phyloP scores from a whole-genome alignment of 2,797 vertebrate genomes.

The Poeciliopsis turneri region DNA sequence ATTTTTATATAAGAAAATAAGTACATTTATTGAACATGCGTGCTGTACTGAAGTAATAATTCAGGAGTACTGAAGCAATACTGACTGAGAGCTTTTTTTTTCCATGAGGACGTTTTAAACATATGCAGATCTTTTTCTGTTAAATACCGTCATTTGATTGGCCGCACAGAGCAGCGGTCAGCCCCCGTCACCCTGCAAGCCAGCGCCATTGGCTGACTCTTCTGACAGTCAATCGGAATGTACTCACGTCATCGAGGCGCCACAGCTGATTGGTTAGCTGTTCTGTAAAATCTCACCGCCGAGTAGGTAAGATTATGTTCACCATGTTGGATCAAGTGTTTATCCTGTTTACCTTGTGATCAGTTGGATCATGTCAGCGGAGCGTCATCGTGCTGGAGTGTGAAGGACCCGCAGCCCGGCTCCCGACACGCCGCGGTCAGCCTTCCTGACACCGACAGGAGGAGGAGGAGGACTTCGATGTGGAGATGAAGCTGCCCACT shows the following conservation, averaged over 20 bases:
- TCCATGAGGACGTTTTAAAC: neutral
- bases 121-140: neutral
- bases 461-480: conserved; percentile 44
- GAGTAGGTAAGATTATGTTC: conserved; percentile 44
- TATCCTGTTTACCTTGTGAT: conserved; percentile 35
- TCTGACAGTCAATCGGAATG: conserved; percentile 63
- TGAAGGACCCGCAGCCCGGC: conserved; percentile 25
- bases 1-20: neutral
- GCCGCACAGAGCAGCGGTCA: neutral
- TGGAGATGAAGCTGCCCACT: conserved; percentile 32
- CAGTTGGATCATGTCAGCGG: conserved; percentile 56
- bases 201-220: conserved; percentile 33
- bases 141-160: neutral
- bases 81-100: too few species aligned
- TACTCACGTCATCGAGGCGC: conserved; percentile 52
- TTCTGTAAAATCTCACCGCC: conserved; percentile 54
- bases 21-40: neutral
- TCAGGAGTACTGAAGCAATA: neutral
- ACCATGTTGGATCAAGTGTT: conserved; percentile 77
- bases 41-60: neutral
- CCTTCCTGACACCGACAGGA: conserved; percentile 13
- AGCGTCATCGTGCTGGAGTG: conserved; percentile 35
- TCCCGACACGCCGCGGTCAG: conserved; percentile 31
- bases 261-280: conserved; percentile 65
- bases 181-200: neutral